Conservation (phyloP, 2,113 vertebrate genomes). For the Solenodon paradoxus region DNA sequence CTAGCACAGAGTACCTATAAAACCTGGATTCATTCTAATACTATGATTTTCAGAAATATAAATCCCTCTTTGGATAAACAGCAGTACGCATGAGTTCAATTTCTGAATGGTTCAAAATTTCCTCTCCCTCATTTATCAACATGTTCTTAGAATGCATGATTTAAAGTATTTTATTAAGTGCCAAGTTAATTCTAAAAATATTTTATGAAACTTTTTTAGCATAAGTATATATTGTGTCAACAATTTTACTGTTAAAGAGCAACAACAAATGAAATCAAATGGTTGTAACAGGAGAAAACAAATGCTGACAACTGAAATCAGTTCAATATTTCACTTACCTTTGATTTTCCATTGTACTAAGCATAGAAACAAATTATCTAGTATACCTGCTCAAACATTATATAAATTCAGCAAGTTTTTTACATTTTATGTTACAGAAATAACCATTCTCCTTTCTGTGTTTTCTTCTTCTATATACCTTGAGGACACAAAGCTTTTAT, state of each 20-base stretch:
- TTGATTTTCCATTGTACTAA: slow-evolving; percentile 44
- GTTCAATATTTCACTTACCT: slow-evolving; percentile 72
- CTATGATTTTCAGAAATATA: background rate
- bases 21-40: background rate
- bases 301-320: slow-evolving; percentile 10
- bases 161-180: slow-evolving; percentile 28
- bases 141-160: background rate
- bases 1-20: background rate
- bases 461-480: slow-evolving; percentile 69
- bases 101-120: background rate
- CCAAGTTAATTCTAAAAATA: background rate
- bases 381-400: background rate
- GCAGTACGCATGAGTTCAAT: background rate
- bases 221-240: background rate
- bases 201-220: background rate
- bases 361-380: slow-evolving; percentile 4
- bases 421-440: slow-evolving; percentile 32
- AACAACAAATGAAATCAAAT: slow-evolving; percentile 24
- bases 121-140: slow-evolving; percentile 2
- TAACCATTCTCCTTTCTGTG: slow-evolving; percentile 39
- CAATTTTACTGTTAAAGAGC: background rate
- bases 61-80: background rate
- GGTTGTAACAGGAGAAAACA: background rate
- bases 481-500: slow-evolving; percentile 83
- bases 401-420: slow-evolving; percentile 36